Percentiles rank a stretch among this genome's conserved stretches.
These are phyloP conservation scores for Calameuta pallipes DNA, from an alignment of 2,888 invertebrate species.

Conservation along the genomic window DNA sequence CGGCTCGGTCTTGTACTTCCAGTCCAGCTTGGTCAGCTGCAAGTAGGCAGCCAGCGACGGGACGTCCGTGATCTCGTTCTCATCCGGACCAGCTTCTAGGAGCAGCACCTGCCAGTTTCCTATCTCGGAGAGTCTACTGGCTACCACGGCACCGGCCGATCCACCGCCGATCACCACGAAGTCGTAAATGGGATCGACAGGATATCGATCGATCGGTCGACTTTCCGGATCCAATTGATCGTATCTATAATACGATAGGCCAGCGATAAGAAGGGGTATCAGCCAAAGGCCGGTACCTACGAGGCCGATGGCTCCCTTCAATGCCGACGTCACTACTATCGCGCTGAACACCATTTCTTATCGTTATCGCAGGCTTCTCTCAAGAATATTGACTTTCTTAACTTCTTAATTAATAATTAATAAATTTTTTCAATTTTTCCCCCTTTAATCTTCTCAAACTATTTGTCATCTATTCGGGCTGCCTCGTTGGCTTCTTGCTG, in stretches of 20 bases:
- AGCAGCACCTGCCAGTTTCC: constrained; percentile 82
- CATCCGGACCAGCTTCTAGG: constrained; percentile 87
- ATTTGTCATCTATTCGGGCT: constrained; percentile 11
- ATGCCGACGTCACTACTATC: constrained; percentile 80
- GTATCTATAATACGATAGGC: constrained; percentile 84
- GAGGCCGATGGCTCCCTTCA: constrained; percentile 79
- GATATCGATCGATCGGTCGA: constrained; percentile 76
- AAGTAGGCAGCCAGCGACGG: constrained; percentile 88
- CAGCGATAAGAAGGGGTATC: constrained; percentile 84
- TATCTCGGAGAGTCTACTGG: constrained; percentile 82
- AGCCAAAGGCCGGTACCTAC: constrained; percentile 85
- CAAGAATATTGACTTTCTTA: not conserved
- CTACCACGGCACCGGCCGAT: constrained; percentile 90
- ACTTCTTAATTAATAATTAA: not conserved
- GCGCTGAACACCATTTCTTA: constrained; percentile 78
- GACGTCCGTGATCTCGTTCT: constrained; percentile 89
- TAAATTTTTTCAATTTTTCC: constrained; percentile 4
- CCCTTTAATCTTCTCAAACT: constrained; percentile 10
- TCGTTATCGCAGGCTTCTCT: not conserved
- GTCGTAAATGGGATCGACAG: constrained; percentile 80
- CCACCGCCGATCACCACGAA: constrained; percentile 88
- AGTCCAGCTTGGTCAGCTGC: constrained; percentile 87
- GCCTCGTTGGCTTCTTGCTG: not conserved
- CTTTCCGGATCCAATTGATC: constrained; percentile 85
- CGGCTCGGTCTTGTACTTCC: constrained; percentile 91